Conservation (phyloP, 2,797 vertebrate species). For the Coranthus polyacanthus region DNA sequence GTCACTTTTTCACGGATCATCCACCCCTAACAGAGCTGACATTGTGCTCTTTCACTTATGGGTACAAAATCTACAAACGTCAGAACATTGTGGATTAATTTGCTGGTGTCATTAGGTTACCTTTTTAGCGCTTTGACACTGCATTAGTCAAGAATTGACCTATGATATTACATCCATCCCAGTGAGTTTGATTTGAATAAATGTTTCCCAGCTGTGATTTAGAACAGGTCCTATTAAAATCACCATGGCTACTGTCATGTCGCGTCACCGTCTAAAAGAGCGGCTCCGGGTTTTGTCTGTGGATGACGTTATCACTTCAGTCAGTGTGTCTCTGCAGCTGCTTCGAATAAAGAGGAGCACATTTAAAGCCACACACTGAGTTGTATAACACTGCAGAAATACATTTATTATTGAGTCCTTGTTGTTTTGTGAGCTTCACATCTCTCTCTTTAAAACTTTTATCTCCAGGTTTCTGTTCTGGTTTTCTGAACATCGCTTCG, state of each 20-base stretch:
- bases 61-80: no score
- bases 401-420: background rate
- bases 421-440: background rate
- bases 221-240: slow-evolving; percentile 4
- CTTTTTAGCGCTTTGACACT: background rate
- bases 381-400: background rate
- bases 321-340: background rate
- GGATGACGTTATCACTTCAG: slow-evolving; percentile 11
- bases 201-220: slow-evolving; percentile 7
- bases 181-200: slow-evolving; percentile 1
- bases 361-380: background rate
- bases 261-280: slow-evolving; percentile 9
- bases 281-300: slow-evolving; percentile 15
- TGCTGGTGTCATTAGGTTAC: background rate
- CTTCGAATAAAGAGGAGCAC: background rate
- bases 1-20: no score
- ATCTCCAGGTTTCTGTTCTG: no score
- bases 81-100: background rate
- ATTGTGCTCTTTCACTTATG: no score
- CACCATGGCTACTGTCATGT: background rate
- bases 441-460: no score
- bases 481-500: no score
- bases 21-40: no score
- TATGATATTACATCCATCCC: slow-evolving; percentile 3
- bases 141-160: background rate